Base-by-base conservation (phyloP, 2,888 invertebrate genomes). In the Ectobius pallidus region DNA sequence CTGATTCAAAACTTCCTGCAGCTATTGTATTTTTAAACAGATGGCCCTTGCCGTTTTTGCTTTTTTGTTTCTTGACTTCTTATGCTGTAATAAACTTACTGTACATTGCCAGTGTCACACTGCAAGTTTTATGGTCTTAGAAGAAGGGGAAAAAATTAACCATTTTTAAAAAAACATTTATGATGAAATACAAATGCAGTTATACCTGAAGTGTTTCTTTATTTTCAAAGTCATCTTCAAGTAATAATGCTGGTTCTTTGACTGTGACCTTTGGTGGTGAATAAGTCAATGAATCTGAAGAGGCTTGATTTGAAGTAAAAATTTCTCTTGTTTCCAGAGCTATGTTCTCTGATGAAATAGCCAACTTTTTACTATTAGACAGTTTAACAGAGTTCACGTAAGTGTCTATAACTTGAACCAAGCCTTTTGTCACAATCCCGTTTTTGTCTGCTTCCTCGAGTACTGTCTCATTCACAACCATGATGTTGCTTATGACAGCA, bases 381-480 rank as follows among this genome's bases (percentile, higher is more conserved):
- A 74, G 34, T 65, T 69, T 58, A 1, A 63, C 65, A 18, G 44
- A 32, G 16, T 30, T 46, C 2, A 30, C 27, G 58, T 71, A 74
- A 2, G 44, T 34, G 39, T 72, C 61, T 30, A 74, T 58, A 20
- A 69, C 46, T 3, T 69, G 30, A 16, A 74, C 67, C 32, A 74
- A 65, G 25, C 55, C 11, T 32, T 61, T 61, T 20, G 74, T 62
- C 16, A 71, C 34, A 32, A 44, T 55, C 11, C 68, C 71, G 42
- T 71, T 46, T 32, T 65, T 52, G 65, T 70, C 72, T 22, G 22
- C 49, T 22, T 72, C 72, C 14, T 72, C 69, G 11, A 74, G 44
- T 25, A 74, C 74, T n/a, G 67, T 34, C n/a, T 72, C 72, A 70
- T 74, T 74, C 3, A 69, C 72, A 46, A 16, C 63, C 74, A 74